phyloP scores from a whole-genome alignment of 2,888 invertebrate species.

The Ophion slaviceki region DNA sequence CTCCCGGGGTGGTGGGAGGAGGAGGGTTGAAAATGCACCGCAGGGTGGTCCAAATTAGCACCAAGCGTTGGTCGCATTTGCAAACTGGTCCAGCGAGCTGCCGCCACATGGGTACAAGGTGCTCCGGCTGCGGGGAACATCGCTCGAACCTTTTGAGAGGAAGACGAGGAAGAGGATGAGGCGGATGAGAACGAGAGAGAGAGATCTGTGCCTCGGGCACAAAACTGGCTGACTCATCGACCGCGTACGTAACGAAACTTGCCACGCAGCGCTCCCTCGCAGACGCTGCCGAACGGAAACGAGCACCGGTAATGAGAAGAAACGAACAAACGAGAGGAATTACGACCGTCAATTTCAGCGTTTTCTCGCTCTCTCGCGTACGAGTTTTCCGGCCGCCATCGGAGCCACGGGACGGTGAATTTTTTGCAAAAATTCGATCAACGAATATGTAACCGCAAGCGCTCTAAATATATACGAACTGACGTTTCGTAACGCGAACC shows the following conservation, averaged over 20 bases:
- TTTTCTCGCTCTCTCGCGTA: too few relatives aligned
- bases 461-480: background rate
- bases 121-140: too few relatives aligned
- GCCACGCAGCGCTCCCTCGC: background rate
- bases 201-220: conserved; percentile 41
- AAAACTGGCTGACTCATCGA: conserved; percentile 50
- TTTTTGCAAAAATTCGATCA: background rate
- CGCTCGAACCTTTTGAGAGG: background rate
- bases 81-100: conserved; percentile 71
- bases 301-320: conserved; percentile 5
- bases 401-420: too few relatives aligned
- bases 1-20: too few relatives aligned
- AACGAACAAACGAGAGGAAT: too few relatives aligned
- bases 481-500: background rate
- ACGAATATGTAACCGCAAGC: background rate
- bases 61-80: conserved; percentile 67
- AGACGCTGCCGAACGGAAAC: background rate
- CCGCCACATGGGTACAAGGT: background rate
- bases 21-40: too few relatives aligned
- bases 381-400: too few relatives aligned
- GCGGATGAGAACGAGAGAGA: conserved; percentile 48
- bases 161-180: conserved; percentile 31
- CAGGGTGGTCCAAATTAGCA: background rate
- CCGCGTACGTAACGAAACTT: conserved; percentile 21
- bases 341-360: too few relatives aligned